Percentiles rank a stretch among this genome's conserved stretches.
Evolutionary conservation across 2,113 vertebrate genomes (phyloP).

Genomic region (Potamarius usumacintae): DNA sequence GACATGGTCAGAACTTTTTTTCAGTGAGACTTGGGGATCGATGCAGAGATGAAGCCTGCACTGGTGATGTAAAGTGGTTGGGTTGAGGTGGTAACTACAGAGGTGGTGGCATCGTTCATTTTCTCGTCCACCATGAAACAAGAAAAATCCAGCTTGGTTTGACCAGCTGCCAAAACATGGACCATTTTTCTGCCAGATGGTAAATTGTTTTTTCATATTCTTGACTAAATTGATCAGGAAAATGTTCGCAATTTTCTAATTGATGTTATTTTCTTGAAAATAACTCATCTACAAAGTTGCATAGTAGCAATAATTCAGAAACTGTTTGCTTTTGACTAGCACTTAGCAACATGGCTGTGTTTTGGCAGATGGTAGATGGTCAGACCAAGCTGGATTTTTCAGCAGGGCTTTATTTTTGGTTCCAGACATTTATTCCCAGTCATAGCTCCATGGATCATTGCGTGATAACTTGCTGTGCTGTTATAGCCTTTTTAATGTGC

Average conservation of each 20-base stretch:
- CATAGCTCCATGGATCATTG: background rate
- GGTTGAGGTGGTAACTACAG: background rate
- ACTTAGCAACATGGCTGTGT: background rate
- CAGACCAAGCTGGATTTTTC: background rate
- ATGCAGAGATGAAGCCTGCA: background rate
- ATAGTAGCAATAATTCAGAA: background rate
- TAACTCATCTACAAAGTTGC: background rate
- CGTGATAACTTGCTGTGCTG: background rate
- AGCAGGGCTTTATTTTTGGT: background rate
- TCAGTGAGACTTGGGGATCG: background rate
- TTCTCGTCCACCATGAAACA: background rate
- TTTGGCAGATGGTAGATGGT: constrained; percentile 16
- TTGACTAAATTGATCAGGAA: background rate
- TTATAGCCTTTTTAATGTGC: background rate
- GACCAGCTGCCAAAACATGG: background rate
- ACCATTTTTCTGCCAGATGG: background rate
- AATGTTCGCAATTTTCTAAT: background rate
- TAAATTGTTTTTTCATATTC: background rate
- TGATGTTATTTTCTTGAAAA: background rate
- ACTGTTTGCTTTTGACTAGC: background rate
- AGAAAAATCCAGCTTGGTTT: background rate
- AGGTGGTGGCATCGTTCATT: background rate
- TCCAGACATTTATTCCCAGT: background rate
- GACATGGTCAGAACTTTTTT: background rate
- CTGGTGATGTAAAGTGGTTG: background rate